Evolutionary conservation across 2,888 invertebrate genomes (phyloP).

Genomic region (Acleris holmiana): DNA sequence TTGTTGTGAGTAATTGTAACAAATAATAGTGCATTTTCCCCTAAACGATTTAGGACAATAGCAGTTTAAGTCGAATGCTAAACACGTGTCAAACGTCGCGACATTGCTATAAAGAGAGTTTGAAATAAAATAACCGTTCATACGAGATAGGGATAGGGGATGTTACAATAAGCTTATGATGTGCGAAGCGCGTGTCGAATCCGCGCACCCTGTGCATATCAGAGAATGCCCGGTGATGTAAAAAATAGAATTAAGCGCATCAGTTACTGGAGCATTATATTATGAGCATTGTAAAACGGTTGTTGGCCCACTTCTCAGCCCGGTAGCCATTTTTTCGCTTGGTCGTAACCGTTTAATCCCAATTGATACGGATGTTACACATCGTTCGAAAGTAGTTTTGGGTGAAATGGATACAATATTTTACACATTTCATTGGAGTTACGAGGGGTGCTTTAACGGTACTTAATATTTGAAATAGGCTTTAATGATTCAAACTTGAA

Average conservation of each 20-base stretch:
- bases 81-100: conserved; percentile 80
- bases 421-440: too few species aligned
- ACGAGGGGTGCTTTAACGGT: too few species aligned
- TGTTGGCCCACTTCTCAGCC: conserved; percentile 46
- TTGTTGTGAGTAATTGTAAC: conserved; percentile 39
- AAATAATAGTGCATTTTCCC: conserved; percentile 57
- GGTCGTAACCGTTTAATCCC: conserved; percentile 42
- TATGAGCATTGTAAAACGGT: conserved; percentile 69
- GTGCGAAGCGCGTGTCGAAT: conserved; percentile 71
- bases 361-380: conserved; percentile 31
- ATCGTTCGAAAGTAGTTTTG: conserved; percentile 20
- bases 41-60: conserved; percentile 70
- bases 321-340: conserved; percentile 23
- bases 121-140: conserved; percentile 74
- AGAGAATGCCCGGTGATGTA: conserved; percentile 63
- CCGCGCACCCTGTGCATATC: conserved; percentile 62
- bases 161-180: conserved; percentile 52
- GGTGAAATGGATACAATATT: conserved; percentile 6
- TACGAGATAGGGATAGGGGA: conserved; percentile 66
- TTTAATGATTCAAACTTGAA: too few species aligned
- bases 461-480: too few species aligned
- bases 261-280: conserved; percentile 66
- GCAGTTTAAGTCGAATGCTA: conserved; percentile 74
- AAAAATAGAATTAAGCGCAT: conserved; percentile 73
- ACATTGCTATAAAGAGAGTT: conserved; percentile 70